phyloP scores from a whole-genome alignment of 2,113 vertebrate species.

The Pseudorhombus dupliciocellatus region DNA sequence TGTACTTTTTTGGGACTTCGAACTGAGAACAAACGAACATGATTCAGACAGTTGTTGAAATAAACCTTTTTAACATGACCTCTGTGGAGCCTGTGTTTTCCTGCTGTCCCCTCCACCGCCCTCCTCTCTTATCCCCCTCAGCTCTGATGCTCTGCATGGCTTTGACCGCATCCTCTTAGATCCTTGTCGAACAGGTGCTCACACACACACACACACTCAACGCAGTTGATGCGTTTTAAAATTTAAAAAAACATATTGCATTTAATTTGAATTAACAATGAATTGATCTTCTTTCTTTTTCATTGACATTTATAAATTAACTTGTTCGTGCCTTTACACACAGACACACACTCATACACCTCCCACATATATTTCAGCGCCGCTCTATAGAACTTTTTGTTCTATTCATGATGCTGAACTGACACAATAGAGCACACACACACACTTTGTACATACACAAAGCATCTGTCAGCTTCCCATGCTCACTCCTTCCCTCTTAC shows the following conservation, averaged over 20 bases:
- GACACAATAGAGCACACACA: slow-evolving; percentile 22
- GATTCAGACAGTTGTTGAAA: slow-evolving; percentile 89
- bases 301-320: neutral
- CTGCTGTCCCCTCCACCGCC: slow-evolving; percentile 13
- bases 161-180: slow-evolving; percentile 54
- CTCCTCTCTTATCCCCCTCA: neutral
- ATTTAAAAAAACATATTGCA: too few species aligned
- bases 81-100: slow-evolving; percentile 67
- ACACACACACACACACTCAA: neutral
- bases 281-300: neutral
- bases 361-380: slow-evolving; percentile 15
- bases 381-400: slow-evolving; percentile 23
- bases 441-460: slow-evolving; percentile 33
- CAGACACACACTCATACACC: slow-evolving; percentile 11
- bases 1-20: slow-evolving; percentile 93
- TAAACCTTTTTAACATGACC: slow-evolving; percentile 90
- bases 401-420: slow-evolving; percentile 28
- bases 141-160: slow-evolving; percentile 64
- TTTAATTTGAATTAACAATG: too few species aligned
- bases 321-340: neutral
- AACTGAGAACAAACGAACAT: slow-evolving; percentile 79
- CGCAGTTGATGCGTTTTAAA: too few species aligned
- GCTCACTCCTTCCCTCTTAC: slow-evolving; percentile 16
- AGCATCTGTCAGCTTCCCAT: slow-evolving; percentile 58
- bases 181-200: slow-evolving; percentile 9